Base-by-base conservation (phyloP, 2,113 vertebrate species). In the Pomatostomus ruficeps region DNA sequence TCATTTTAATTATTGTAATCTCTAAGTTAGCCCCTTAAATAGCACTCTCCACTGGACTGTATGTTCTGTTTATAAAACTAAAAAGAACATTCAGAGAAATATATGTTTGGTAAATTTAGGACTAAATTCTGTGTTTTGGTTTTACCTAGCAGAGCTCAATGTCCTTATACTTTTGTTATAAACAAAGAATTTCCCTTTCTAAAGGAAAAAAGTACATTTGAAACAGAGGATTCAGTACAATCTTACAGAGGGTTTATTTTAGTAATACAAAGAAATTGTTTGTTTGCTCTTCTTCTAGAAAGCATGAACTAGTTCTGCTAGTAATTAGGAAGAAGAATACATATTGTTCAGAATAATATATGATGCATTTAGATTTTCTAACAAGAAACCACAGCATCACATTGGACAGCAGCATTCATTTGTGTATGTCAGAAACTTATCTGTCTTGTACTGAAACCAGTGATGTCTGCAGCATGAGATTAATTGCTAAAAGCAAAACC, bases 321-420 rank as follows among this genome's bases (percentile, higher is more conserved):
- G 33, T 84, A 93, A 94, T 93, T 88, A 93, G 61, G 36, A 93
- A 79, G 42, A 28, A 96, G 62, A 95, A 90, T 74, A 77, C 48
- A 57, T 45, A 83, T 83, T 89, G 71, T 94, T 95, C 36, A 80
- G 67, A 88, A 88, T 85, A 89, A 57, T 51, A 62, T 4, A 89
- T 1, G 1, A 59, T 82, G 20, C 55, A 42, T 79, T 91, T 73
- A 76, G 24, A 67, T 48, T 83, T 73, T 61, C 35, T 67, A 81
- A 54, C 38, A 86, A 8, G 2, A 94, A 83, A 85, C 51, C 38
- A 51, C 78, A 94, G 35, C n/a, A 89, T 61, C 40, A 21, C 18
- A 48, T 71, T 59, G 89, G 33, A 94, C 16, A 80, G 11, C 15
- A 77, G 51, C 35, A 62, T 83, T 83, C 54, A 33, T 62, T 45